Percentiles rank a stretch among this genome's conserved stretches.
phyloP scores from a whole-genome alignment of 2,113 vertebrate genomes.

The Oenanthe melanoleuca region DNA sequence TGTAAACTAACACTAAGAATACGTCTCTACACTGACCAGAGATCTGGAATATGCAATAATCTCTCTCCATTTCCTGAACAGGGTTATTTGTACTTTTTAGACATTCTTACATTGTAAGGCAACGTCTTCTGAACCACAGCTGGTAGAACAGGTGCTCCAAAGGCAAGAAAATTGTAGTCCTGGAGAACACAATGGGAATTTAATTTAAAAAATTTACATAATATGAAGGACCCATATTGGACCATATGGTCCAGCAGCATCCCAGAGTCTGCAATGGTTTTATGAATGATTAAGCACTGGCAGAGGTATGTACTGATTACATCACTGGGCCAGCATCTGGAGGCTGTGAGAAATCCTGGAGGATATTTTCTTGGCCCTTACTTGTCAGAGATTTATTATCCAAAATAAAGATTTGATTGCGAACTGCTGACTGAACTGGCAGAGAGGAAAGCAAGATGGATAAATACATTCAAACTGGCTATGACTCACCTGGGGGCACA shows the following conservation, averaged over 20 bases:
- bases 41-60: not conserved
- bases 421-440: not conserved
- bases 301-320: not conserved
- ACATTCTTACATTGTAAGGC: not conserved
- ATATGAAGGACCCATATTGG: not conserved
- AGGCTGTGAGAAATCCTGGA: not conserved
- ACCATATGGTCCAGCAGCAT: not conserved
- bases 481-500: not conserved
- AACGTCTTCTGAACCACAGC: not conserved
- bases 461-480: not conserved
- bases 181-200: not conserved
- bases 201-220: not conserved
- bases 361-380: constrained; percentile 7
- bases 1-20: not conserved
- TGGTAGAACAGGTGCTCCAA: not conserved
- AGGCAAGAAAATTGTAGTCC: not conserved
- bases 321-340: not conserved
- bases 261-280: not conserved
- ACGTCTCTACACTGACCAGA: not conserved
- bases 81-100: not conserved
- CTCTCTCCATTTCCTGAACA: not conserved
- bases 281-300: not conserved
- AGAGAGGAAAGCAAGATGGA: not conserved
- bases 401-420: not conserved
- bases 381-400: not conserved